Percentiles rank a stretch among this genome's conserved stretches.
These are phyloP conservation scores for Oryzias javanicus DNA, from an alignment of 2,113 vertebrate species.

Conservation along the genomic window DNA sequence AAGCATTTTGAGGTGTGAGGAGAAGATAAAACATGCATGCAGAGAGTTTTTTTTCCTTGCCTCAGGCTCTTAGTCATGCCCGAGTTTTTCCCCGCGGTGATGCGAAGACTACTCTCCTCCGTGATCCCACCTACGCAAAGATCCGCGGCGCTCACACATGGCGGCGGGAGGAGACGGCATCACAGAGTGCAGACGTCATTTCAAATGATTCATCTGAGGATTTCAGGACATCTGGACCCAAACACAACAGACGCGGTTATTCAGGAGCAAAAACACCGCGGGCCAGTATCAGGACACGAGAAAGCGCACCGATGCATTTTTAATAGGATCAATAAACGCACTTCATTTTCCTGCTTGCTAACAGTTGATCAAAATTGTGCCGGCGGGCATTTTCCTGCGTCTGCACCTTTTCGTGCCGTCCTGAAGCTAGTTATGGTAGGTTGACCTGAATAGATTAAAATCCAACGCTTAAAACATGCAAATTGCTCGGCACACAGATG, in stretches of 20 bases:
- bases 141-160: constrained; percentile 16
- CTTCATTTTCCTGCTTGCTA: no score
- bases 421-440: no score
- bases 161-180: constrained; percentile 23
- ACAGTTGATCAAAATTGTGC: no score
- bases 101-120: constrained; percentile 25
- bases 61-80: constrained; percentile 46
- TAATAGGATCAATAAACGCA: no score
- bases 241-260: not conserved
- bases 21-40: not conserved
- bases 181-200: constrained; percentile 26
- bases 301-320: not conserved
- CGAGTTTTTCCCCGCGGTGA: constrained; percentile 37
- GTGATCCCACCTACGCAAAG: constrained; percentile 16
- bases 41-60: constrained; percentile 23
- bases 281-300: not conserved
- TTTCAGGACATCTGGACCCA: constrained; percentile 1
- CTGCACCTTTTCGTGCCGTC: no score
- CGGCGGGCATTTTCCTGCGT: no score
- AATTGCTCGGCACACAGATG: no score
- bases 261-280: not conserved
- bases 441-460: no score
- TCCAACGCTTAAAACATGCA: no score
- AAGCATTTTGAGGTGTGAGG: constrained; percentile 9
- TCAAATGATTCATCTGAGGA: constrained; percentile 23